Evolutionary conservation across 2,888 invertebrate genomes (phyloP).

Genomic region (Coleophora deauratella): DNA sequence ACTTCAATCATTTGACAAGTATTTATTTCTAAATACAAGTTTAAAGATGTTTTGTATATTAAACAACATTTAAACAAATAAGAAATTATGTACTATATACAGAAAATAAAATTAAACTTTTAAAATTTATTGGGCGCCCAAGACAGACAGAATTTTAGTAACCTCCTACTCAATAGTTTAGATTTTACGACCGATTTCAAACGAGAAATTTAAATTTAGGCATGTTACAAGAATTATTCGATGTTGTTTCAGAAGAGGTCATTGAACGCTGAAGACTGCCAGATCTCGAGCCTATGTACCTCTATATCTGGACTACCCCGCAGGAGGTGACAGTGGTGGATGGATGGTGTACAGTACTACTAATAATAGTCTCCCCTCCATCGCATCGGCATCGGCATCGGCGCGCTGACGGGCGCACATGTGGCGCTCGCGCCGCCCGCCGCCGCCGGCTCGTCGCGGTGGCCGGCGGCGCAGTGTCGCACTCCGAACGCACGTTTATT

Average conservation of each 20-base stretch:
- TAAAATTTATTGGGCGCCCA: too few species aligned
- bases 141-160: too few species aligned
- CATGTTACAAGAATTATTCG: too few species aligned
- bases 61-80: too few species aligned
- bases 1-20: too few species aligned
- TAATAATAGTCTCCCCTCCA: constrained; percentile 74
- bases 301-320: constrained; percentile 69
- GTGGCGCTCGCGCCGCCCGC: constrained; percentile 45
- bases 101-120: too few species aligned
- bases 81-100: too few species aligned
- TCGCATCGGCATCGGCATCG: constrained; percentile 54
- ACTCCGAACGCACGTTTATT: constrained; percentile 63
- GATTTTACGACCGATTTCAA: too few species aligned
- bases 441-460: constrained; percentile 8
- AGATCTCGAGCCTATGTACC: constrained; percentile 65
- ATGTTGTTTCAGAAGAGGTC: constrained; percentile 56
- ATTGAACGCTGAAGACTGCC: constrained; percentile 67
- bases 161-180: too few species aligned
- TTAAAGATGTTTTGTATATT: too few species aligned
- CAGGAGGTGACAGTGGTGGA: constrained; percentile 74
- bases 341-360: constrained; percentile 65
- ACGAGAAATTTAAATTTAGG: too few species aligned
- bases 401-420: constrained; percentile 63
- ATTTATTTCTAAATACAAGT: too few species aligned
- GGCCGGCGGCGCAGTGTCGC: constrained; percentile 28